Percentiles rank a stretch among this genome's conserved stretches.
These are phyloP conservation scores for Oplegnathus fasciatus DNA, from an alignment of 2,113 vertebrate genomes.

Conservation along the genomic window DNA sequence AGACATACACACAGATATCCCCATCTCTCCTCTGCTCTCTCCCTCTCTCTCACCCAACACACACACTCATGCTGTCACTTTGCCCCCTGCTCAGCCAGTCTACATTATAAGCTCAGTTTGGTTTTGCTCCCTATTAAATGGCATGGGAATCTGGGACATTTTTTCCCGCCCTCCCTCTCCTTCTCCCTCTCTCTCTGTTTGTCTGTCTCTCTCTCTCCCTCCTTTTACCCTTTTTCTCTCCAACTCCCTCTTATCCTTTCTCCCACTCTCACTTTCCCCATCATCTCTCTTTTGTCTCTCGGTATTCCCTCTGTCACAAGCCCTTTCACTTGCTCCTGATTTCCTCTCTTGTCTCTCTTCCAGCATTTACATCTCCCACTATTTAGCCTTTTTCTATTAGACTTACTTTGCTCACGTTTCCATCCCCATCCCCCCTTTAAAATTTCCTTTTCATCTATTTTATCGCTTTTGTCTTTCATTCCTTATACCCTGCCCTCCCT, in stretches of 20 bases:
- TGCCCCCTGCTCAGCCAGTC: conserved; percentile 70
- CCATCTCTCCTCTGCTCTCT: conserved; percentile 9
- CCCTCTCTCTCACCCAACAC: conserved; percentile 39
- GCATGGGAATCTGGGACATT: conserved; percentile 75
- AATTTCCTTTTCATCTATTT: neutral
- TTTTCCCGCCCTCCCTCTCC: conserved; percentile 51
- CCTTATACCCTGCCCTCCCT: neutral
- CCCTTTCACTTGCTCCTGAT: conserved; percentile 54
- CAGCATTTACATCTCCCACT: conserved; percentile 16
- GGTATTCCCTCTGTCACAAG: conserved; percentile 64
- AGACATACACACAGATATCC: conserved; percentile 37
- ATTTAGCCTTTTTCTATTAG: neutral
- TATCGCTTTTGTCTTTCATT: conserved; percentile 1
- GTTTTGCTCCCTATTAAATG: conserved; percentile 78
- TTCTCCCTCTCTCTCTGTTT: conserved; percentile 34
- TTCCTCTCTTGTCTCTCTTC: conserved; percentile 40
- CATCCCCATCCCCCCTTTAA: neutral
- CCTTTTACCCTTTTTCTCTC: conserved; percentile 55
- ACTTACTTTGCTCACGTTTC: neutral
- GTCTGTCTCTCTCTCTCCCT: conserved; percentile 44
- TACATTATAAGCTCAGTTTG: conserved; percentile 74
- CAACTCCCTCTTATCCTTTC: conserved; percentile 49
- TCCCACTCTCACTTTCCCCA: conserved; percentile 56
- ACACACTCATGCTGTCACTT: conserved; percentile 66
- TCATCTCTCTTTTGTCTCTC: conserved; percentile 73